Base-by-base conservation (phyloP, 53 echinoderm and acorn worm species). In the Zoroaster sp. region DNA sequence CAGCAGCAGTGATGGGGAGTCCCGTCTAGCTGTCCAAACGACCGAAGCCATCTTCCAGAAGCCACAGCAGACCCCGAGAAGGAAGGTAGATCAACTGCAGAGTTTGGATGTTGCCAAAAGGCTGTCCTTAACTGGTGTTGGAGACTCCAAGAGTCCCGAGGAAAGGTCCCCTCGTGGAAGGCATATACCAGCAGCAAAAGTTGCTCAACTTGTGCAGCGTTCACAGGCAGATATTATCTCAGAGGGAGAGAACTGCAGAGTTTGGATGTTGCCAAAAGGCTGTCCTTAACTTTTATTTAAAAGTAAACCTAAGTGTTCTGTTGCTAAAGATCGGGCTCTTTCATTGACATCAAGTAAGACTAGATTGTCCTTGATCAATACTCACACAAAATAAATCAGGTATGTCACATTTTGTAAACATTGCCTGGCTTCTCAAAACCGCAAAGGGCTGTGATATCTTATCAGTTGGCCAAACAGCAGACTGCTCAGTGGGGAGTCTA, bases 21-120 rank as follows among this genome's bases (percentile, higher is more conserved):
- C 40, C 65, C 65, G 5, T 1, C 37, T 18, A 55, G 2, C 32
- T 34, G 63, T 39, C 18, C 80, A 43, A 40, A 32, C 21, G 2
- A 14, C 66, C 18, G 2, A 72, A 25, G 63, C 37, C 3, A 66
- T 87, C 32, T 91, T 87, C 53, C 49, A 65, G 1, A 80, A 46
- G 59, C 91, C 91, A 18, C 46, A 41, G 54, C 87, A 81, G 49
- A 81, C 87, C 33, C 80, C 87, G 4, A 79, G 81, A 70, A 38
- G 74, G 46, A 81, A 43, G 54, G 42, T 67, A 15, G 33, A 81
- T 7, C 76, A 51, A 32, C 76, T 42, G 42, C 66, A 66, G 21
- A 25, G 31, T 66, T 17, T 14, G 30, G 81, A 41, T 42, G 40
- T 81, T 7, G 40, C 66, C 42, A 8, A 67, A 41, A 66, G 81